Conservation (phyloP, 2,113 vertebrate genomes). For the Ceyx cyanopectus region DNA sequence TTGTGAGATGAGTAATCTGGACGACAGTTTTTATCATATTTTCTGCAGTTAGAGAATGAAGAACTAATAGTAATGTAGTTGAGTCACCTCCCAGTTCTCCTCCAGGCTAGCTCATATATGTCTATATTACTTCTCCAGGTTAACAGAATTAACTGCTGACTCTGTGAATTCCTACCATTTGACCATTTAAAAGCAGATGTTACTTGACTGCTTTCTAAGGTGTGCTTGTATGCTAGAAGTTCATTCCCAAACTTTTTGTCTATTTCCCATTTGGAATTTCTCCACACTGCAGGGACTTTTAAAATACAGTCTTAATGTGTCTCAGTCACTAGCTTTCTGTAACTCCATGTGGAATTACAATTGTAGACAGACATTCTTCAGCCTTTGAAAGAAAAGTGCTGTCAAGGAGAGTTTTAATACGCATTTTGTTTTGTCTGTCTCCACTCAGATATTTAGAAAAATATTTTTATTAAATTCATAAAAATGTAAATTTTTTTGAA, state of each 20-base stretch:
- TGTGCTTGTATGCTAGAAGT: neutral
- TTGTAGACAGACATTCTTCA: rapidly evolving
- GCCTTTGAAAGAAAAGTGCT: neutral
- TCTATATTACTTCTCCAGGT: neutral
- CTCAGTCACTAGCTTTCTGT: neutral
- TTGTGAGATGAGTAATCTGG: neutral
- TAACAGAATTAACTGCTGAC: neutral
- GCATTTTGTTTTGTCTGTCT: neutral
- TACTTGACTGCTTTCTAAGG: neutral
- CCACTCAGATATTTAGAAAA: neutral
- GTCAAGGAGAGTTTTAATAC: neutral
- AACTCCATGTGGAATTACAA: neutral
- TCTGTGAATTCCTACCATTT: neutral
- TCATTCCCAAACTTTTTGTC: neutral
- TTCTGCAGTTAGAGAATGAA: neutral
- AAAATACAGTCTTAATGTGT: neutral
- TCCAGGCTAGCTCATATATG: rapidly evolving
- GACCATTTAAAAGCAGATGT: neutral
- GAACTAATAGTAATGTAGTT: neutral
- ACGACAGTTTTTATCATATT: neutral
- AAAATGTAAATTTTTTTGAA: neutral
- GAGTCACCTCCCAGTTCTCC: neutral
- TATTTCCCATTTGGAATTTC: neutral
- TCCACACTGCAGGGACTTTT: neutral
- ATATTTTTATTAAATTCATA: neutral